A percentile compares a stretch with the other conserved stretches of the same genome.
Evolutionary conservation across 2,797 vertebrate genomes (phyloP).

Genomic region (Eulemur coronatus): DNA sequence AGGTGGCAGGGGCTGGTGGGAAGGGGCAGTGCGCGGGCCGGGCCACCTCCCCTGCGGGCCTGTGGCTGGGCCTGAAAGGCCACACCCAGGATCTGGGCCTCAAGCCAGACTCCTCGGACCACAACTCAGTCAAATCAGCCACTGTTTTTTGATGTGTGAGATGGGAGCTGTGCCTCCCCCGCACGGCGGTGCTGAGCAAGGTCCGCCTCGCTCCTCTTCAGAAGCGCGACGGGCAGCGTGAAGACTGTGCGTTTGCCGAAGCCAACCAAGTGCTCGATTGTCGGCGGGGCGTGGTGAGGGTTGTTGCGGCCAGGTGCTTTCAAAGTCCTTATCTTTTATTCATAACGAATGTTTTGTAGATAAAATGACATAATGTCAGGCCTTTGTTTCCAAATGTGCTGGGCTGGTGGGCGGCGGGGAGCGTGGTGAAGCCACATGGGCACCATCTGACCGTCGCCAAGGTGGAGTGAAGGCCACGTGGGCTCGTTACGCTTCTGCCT

Average conservation of each 20-base stretch:
- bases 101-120: neutral
- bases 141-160: neutral
- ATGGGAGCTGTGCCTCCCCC: neutral
- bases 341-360: neutral
- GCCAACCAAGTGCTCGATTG: neutral
- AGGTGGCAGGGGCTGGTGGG: too few species aligned
- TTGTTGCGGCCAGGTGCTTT: neutral
- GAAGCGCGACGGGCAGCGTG: neutral
- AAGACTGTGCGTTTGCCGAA: too few species aligned
- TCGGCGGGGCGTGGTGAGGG: accelerated
- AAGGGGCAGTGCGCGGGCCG: neutral
- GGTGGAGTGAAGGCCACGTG: neutral
- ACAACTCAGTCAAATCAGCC: neutral
- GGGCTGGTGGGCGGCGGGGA: neutral
- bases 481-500: neutral
- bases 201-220: accelerated
- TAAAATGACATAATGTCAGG: neutral
- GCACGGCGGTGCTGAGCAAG: too few species aligned
- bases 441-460: accelerated
- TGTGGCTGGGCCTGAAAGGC: neutral
- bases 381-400: neutral
- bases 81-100: neutral
- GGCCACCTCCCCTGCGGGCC: neutral
- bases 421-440: accelerated
- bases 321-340: neutral